Evolutionary conservation across 2,113 vertebrate genomes (phyloP).

Genomic region (Scytalopus superciliaris): DNA sequence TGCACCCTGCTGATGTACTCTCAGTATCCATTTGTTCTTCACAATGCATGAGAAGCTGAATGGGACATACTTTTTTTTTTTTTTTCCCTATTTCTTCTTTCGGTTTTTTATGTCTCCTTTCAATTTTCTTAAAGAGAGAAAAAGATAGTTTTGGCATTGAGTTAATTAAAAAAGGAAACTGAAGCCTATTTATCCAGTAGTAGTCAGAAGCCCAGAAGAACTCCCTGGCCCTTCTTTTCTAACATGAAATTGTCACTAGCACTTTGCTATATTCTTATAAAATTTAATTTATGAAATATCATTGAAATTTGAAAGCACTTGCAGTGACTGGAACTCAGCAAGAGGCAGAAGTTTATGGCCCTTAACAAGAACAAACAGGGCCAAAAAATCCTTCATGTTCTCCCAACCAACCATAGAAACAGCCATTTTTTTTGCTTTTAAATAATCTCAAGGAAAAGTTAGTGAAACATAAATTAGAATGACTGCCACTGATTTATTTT

Average conservation of each 20-base stretch:
- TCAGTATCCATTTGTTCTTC: background rate
- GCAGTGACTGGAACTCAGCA: background rate
- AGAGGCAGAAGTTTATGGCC: constrained; percentile 26
- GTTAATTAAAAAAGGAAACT: background rate
- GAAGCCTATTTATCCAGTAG: background rate
- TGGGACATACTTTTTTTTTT: background rate
- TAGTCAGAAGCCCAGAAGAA: background rate
- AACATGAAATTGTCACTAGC: background rate
- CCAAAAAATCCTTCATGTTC: constrained; percentile 34
- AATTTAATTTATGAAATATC: constrained; percentile 31
- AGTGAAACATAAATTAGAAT: constrained; percentile 52
- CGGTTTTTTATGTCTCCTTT: background rate
- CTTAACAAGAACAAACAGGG: constrained; percentile 31
- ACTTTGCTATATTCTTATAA: background rate
- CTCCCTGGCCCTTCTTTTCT: background rate
- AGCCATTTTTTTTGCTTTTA: constrained; percentile 15
- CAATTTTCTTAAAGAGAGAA: background rate
- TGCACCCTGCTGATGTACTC: background rate
- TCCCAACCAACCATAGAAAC: constrained; percentile 36
- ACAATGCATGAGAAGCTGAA: background rate
- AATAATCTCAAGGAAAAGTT: constrained; percentile 64
- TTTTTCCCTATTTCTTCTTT: background rate
- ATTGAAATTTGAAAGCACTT: background rate
- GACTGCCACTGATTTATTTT: constrained; percentile 64
- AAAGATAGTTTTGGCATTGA: background rate